A percentile compares a stretch with the other conserved stretches of the same genome.
phyloP scores from a whole-genome alignment of 2,797 vertebrate species.

The Phoebastria nigripes region DNA sequence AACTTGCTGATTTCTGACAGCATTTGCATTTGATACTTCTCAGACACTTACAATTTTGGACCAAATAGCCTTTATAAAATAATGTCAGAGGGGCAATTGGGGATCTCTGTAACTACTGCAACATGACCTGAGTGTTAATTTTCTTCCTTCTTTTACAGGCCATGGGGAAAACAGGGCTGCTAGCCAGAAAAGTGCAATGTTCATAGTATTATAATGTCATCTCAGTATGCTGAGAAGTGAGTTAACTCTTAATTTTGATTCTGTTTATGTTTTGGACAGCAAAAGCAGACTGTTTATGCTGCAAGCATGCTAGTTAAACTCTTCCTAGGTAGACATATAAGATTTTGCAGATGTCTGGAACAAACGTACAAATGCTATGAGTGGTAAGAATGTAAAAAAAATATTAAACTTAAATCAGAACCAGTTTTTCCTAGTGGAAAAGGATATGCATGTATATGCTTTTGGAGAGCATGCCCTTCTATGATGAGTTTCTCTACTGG shows the following conservation, averaged over 20 bases:
- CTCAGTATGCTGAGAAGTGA: background rate
- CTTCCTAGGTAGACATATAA: background rate
- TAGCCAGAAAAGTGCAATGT: background rate
- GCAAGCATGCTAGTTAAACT: background rate
- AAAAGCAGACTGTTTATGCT: background rate
- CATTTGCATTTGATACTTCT: background rate
- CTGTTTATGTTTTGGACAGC: background rate
- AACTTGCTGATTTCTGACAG: background rate
- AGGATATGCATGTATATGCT: background rate
- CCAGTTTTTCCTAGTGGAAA: background rate
- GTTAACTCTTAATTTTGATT: background rate
- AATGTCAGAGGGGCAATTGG: background rate
- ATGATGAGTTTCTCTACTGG: background rate
- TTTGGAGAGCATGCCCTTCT: background rate
- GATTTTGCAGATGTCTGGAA: background rate
- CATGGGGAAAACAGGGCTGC: background rate
- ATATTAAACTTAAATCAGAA: background rate
- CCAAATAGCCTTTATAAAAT: background rate
- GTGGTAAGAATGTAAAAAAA: background rate
- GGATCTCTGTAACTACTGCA: background rate
- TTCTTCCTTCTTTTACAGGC: background rate
- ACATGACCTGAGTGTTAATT: background rate
- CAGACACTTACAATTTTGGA: background rate
- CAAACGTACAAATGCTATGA: background rate
- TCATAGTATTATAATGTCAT: background rate